These are phyloP conservation scores for Drosophila meridionalis DNA, from an alignment of 2,888 invertebrate genomes.

Conservation along the genomic window DNA sequence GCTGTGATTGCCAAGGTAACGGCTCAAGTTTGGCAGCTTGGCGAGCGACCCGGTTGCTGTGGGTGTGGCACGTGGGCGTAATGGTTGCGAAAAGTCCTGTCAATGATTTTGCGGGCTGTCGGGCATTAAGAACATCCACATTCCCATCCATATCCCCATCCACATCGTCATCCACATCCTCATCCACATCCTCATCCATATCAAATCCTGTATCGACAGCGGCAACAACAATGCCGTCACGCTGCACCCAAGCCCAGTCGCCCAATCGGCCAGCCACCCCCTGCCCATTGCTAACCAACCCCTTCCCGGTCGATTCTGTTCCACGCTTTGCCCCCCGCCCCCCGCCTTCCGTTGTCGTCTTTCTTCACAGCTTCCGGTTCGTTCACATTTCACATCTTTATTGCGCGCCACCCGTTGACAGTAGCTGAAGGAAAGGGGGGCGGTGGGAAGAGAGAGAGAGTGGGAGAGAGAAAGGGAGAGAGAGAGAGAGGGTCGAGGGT, in stretches of 20 bases:
- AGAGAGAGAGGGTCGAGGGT: constrained; percentile 18
- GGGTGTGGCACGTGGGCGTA: constrained; percentile 31
- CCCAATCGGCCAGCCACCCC: background rate
- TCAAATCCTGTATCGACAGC: constrained; percentile 24
- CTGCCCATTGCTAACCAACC: background rate
- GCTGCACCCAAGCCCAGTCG: background rate
- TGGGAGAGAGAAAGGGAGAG: background rate
- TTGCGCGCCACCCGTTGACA: constrained; percentile 46
- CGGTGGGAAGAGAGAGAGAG: background rate
- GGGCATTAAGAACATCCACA: constrained; percentile 44
- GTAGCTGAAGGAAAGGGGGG: constrained; percentile 1
- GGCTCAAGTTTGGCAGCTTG: constrained; percentile 1
- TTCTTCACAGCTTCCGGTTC: constrained; percentile 36
- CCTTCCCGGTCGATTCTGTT: background rate
- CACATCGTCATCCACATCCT: background rate
- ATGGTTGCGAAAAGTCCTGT: constrained; percentile 46
- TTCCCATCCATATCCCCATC: constrained; percentile 1
- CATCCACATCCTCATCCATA: constrained; percentile 8
- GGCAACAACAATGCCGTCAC: constrained; percentile 1
- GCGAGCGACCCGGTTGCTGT: background rate
- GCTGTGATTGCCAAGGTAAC: constrained; percentile 35
- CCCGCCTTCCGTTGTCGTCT: background rate
- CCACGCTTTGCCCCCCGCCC: background rate
- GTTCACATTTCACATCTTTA: constrained; percentile 33
- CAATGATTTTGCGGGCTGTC: constrained; percentile 63